Evolutionary conservation across 2,888 invertebrate species (phyloP).

Genomic region (Drosophila differens): DNA sequence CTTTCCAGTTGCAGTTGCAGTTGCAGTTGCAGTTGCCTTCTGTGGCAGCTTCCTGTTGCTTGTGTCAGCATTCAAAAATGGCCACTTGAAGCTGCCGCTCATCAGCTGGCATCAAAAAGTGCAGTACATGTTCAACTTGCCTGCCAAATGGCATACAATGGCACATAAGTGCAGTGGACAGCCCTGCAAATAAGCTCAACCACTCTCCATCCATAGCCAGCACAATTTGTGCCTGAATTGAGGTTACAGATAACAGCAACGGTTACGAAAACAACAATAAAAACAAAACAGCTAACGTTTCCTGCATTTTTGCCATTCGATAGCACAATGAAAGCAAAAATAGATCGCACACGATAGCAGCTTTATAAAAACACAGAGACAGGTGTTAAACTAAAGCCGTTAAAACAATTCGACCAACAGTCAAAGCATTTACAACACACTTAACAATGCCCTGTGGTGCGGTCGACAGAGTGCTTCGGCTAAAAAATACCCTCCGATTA

Average conservation of each 20-base stretch:
- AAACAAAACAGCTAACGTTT: constrained; percentile 17
- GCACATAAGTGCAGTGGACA: constrained; percentile 12
- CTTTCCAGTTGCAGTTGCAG: constrained; percentile 2
- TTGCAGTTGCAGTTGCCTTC: constrained; percentile 12
- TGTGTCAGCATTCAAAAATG: constrained; percentile 45
- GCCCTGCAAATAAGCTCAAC: constrained; percentile 22
- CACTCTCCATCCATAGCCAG: constrained; percentile 8
- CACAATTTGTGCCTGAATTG: constrained; percentile 59
- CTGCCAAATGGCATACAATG: constrained; percentile 31
- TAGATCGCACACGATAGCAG: constrained; percentile 23
- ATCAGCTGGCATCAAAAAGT: constrained; percentile 23
- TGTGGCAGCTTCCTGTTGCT: constrained; percentile 6
- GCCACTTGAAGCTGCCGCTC: constrained; percentile 37
- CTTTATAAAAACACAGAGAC: constrained; percentile 27
- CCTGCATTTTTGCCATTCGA: constrained; percentile 53
- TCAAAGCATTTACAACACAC: constrained; percentile 25
- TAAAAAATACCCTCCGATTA: not conserved
- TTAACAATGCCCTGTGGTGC: not conserved
- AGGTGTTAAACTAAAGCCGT: constrained; percentile 47
- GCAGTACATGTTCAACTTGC: constrained; percentile 53
- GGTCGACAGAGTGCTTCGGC: too few relatives aligned
- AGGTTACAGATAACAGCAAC: constrained; percentile 64
- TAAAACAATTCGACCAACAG: constrained; percentile 44
- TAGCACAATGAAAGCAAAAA: constrained; percentile 48
- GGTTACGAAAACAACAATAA: constrained; percentile 24